Conservation (phyloP, 37 sponge, comb jelly and placozoan genomes). For the Mnemiopsis leidyi region DNA sequence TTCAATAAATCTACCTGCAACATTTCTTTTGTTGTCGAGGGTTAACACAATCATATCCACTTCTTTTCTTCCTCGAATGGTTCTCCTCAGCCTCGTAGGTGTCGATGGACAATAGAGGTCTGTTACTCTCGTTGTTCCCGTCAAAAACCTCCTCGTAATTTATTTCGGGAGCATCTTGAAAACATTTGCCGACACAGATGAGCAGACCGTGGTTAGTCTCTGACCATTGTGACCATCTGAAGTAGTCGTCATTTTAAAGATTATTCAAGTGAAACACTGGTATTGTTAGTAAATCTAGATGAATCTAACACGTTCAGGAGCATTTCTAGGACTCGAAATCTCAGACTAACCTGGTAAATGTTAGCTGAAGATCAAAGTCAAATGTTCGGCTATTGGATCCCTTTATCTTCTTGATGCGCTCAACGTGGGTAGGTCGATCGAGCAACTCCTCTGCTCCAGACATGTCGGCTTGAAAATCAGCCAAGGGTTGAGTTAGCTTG, state of each 20-base stretch:
- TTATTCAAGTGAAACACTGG: not conserved
- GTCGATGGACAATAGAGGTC: constrained; percentile 49
- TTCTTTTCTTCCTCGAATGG: constrained; percentile 56
- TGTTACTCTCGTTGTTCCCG: constrained; percentile 16
- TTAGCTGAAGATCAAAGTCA: constrained; percentile 13
- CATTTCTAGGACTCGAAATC: not conserved
- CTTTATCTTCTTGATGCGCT: not conserved
- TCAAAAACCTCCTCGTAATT: constrained; percentile 20
- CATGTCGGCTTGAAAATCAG: not conserved
- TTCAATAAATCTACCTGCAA: constrained; percentile 11
- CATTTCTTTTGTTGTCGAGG: constrained; percentile 50
- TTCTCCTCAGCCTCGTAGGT: constrained; percentile 64
- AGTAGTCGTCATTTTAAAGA: not conserved
- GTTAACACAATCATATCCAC: constrained; percentile 57
- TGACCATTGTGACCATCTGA: constrained; percentile 56
- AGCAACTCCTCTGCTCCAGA: not conserved
- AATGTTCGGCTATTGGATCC: not conserved
- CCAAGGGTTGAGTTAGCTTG: constrained; percentile 1
- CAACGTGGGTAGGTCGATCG: not conserved
- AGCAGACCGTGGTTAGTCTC: constrained; percentile 42
- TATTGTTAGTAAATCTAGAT: not conserved
- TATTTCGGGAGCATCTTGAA: not conserved
- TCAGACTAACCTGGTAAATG: constrained; percentile 6
- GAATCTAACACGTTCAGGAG: not conserved
- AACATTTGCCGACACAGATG: constrained; percentile 41